Evolutionary conservation across 2,888 invertebrate genomes (phyloP), one percentile per base, ranked within the genome.

Genomic region (Lasioglossum marginatum): DNA sequence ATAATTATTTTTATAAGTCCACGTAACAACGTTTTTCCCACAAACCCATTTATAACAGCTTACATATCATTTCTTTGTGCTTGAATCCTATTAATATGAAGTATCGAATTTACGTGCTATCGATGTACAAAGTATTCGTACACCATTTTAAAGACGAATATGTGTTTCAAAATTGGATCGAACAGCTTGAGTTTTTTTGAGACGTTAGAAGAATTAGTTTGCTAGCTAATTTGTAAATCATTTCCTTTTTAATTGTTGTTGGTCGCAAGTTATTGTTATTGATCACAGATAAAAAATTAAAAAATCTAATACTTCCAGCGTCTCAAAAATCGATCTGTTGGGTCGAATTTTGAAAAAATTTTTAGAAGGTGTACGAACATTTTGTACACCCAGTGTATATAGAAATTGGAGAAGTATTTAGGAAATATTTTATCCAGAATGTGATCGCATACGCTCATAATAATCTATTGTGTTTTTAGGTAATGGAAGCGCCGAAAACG

Each of bases 401-500:
- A 48, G 12, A 60, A 40, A 40, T 14, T 77, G 31, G 19, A 40
- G 70, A 77, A 4, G 4, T 73, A 37, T 31, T 14, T 34, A 34
- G 40, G 16, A 77, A 27, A 16, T 73, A 57, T n/a, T 16, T 27
- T 16, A 3, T 60, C 3, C 57, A 19, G 60, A 48, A 77, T 73
- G 27, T 45, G 37, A 57, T 73, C 19, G 0, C 16, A 45, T 34
- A 37, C 31, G 12, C 43, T 45, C 14, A 70, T 34, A 68, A 70
- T 48, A 52, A 68, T 70, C n/a, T 19, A 12, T 48, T 77, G 43
- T 71, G 48, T 52, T 88, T 92, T 57, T 91, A 95, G 95, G 94
- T 87, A 94, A 92, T 91, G 94, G 95, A 93, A 94, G 92, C 87
- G 90, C 93, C 92, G 95, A 95, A 93, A 95, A 94, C 92, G 94